Conservation (phyloP, 2,888 invertebrate genomes). For the Phania funesta region DNA sequence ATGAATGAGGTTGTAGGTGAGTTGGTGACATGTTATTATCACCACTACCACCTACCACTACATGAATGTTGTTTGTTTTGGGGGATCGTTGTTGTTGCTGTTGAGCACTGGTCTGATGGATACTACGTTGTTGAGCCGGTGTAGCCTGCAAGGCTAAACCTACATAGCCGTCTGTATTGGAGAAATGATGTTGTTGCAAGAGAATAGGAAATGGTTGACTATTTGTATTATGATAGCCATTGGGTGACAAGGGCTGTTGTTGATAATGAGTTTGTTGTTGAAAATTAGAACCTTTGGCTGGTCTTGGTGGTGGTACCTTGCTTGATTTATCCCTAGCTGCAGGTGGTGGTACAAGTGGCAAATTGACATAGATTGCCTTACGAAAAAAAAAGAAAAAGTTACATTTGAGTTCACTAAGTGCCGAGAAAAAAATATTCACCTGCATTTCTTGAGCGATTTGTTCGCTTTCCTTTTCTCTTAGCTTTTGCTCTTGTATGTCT, state of each 20-base stretch:
- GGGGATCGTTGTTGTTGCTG: conserved; percentile 66
- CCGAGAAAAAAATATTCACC: conserved; percentile 72
- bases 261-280: conserved; percentile 55
- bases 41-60: conserved; percentile 62
- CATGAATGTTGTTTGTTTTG: conserved; percentile 44
- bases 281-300: conserved; percentile 72
- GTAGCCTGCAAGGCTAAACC: conserved; percentile 74
- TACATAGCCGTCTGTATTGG: conserved; percentile 76
- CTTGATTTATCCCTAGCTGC: conserved; percentile 71
- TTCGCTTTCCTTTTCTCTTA: conserved; percentile 82
- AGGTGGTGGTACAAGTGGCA: conserved; percentile 75
- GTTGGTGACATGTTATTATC: conserved; percentile 58
- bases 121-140: conserved; percentile 64
- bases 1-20: conserved; percentile 67
- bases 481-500: conserved; percentile 81
- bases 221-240: conserved; percentile 55
- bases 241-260: conserved; percentile 60
- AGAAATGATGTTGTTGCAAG: conserved; percentile 76
- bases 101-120: conserved; percentile 46
- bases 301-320: conserved; percentile 74
- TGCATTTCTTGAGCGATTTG: conserved; percentile 82
- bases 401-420: neutral
- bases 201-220: conserved; percentile 67
- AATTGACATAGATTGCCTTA: conserved; percentile 78
- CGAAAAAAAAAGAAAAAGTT: neutral